Evolutionary conservation across 2,113 vertebrate genomes (phyloP).

Genomic region (Pomatostomus ruficeps): DNA sequence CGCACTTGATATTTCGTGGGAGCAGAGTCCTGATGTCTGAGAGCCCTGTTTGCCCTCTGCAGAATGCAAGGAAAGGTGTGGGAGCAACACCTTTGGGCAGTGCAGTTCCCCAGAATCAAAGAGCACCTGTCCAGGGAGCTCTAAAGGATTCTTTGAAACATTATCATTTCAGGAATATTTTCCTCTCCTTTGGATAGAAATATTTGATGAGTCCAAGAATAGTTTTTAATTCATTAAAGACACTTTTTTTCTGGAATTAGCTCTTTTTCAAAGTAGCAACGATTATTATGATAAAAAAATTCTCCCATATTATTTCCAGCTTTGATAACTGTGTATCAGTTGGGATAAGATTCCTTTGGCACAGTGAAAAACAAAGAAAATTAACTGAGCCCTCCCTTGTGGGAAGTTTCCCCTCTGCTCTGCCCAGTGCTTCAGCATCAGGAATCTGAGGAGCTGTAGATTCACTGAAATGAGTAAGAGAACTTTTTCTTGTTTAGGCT

Average conservation of each 20-base stretch:
- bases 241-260: neutral
- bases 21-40: neutral
- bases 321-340: neutral
- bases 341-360: neutral
- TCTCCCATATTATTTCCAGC: neutral
- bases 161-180: neutral
- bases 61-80: neutral
- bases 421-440: neutral
- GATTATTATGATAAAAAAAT: neutral
- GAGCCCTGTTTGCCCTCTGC: neutral
- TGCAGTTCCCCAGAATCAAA: neutral
- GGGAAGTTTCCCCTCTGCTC: neutral
- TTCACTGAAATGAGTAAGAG: neutral
- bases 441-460: neutral
- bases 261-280: neutral
- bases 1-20: neutral
- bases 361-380: neutral
- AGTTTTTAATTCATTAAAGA: neutral
- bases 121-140: neutral
- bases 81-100: neutral
- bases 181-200: neutral
- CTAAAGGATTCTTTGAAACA: neutral
- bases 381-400: neutral
- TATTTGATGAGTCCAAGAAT: neutral
- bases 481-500: neutral